Evolutionary conservation across 1,140 invertebrate species (phyloP).

Genomic region (Mamestra configurata): DNA sequence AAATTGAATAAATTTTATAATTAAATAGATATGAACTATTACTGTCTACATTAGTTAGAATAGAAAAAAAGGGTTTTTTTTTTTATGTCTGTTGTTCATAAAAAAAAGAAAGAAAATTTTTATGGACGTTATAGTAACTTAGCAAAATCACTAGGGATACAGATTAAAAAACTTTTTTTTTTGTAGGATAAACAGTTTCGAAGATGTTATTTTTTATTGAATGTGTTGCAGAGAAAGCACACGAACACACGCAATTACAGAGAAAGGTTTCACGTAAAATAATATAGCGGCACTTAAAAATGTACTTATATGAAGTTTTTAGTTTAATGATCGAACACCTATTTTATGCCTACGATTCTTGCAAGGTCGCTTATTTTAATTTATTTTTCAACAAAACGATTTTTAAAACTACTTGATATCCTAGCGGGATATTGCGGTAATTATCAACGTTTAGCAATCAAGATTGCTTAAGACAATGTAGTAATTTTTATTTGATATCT

Average conservation of each 20-base stretch:
- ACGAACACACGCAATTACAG: too few species aligned
- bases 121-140: too few species aligned
- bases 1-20: too few species aligned
- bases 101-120: too few species aligned
- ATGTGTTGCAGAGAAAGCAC: background rate
- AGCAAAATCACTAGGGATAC: too few species aligned
- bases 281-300: background rate
- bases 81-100: too few species aligned
- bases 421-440: background rate
- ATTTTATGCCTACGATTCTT: background rate
- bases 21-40: too few species aligned
- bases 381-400: background rate
- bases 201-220: background rate
- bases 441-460: background rate
- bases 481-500: background rate
- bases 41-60: too few species aligned
- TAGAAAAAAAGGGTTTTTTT: too few species aligned
- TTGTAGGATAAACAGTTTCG: background rate
- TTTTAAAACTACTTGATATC: background rate
- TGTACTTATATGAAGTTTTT: constrained; percentile 8
- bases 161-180: too few species aligned
- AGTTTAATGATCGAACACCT: background rate
- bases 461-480: background rate
- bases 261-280: background rate
- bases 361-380: background rate